Percentiles rank a stretch among this genome's conserved stretches.
These are phyloP conservation scores for Brachypterus glaber DNA, from an alignment of 2,888 invertebrate species.

Conservation along the genomic window DNA sequence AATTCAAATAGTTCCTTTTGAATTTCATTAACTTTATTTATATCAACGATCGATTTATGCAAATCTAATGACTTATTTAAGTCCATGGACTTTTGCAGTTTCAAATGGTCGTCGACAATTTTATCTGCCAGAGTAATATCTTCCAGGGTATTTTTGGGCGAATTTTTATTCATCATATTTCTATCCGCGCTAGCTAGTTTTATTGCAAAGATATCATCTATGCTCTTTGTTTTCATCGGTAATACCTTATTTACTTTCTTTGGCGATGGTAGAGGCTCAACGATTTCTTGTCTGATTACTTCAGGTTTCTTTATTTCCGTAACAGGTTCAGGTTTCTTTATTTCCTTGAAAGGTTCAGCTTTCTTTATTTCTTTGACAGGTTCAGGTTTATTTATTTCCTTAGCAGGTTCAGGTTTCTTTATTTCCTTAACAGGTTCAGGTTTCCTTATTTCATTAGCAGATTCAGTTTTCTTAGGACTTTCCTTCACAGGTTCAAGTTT, in stretches of 20 bases:
- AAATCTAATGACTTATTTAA: slow-evolving; percentile 15
- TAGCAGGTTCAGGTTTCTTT: too few relatives aligned
- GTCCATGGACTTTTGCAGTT: slow-evolving; percentile 24
- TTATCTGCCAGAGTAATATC: slow-evolving; percentile 30
- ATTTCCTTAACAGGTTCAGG: too few relatives aligned
- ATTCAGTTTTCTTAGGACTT: too few relatives aligned
- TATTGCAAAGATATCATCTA: slow-evolving; percentile 27
- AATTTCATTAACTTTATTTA: background rate
- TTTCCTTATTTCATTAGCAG: too few relatives aligned
- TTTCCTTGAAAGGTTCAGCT: slow-evolving; percentile 8
- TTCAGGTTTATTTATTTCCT: too few relatives aligned
- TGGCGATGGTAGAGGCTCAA: too few relatives aligned
- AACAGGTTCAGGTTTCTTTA: slow-evolving; percentile 21
- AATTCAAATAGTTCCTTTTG: too few relatives aligned
- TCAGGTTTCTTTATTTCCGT: slow-evolving; percentile 20
- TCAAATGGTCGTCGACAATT: slow-evolving; percentile 34
- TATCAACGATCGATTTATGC: too few relatives aligned
- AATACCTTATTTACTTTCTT: slow-evolving; percentile 13
- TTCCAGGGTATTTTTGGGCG: slow-evolving; percentile 22
- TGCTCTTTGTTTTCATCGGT: slow-evolving; percentile 23
- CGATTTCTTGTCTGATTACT: too few relatives aligned
- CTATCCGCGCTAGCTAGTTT: slow-evolving; percentile 18
- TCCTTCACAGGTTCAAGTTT: too few relatives aligned
- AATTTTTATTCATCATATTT: slow-evolving; percentile 19
- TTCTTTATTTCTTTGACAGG: too few relatives aligned